Evolutionary conservation across 2,888 invertebrate genomes (phyloP), one percentile per base, ranked within the genome.

Genomic region (Uropetala carovei): DNA sequence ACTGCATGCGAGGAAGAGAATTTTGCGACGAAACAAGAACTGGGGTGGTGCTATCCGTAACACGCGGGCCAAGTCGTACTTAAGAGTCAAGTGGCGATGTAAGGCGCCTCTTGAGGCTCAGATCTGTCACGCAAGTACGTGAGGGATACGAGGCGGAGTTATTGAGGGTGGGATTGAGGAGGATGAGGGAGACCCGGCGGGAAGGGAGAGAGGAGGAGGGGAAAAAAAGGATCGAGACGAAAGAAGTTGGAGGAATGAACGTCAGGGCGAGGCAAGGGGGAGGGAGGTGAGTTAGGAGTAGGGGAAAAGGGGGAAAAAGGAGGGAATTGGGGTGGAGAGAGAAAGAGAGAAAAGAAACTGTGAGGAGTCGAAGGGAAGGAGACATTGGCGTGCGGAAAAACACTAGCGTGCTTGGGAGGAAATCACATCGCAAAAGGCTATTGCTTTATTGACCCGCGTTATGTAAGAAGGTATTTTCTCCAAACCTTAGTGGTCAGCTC

Each of bases 381-480:
- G 43, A 43, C 43, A 43, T 57, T 83, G 83, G 83, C 83, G 83
- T 83, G 83, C 57, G 56, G 1, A n/a, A 27, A 10, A 82, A 56
- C 56, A 57, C 18, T 83, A 8, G 83, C 83, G 83, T 57, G 83
- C 57, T 83, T 57, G 57, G 11, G 56, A 11, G 83, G 83, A 43
- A 83, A 83, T 83, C 83, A 83, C 83, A n/a, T 30, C 56, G 83
- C 83, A 83, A 83, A 83, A 83, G 83, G 83, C 56, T 83, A 83
- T 83, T 83, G 83, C 83, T 83, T 83, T 83, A 83, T 83, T 83
- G 83, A 83, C 83, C 83, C 57, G 83, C 18, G 57, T 83, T 83
- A 83, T 43, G 83, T 57, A 83, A 83, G 83, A 27, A 57, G 18
- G 82, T 9, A n/a, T 83, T 57, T 10, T 83, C 56, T 27, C 43